Evolutionary conservation across 2,113 vertebrate species (phyloP), one percentile per base, ranked within the genome.

Genomic region (Neomonachus schauinslandi): DNA sequence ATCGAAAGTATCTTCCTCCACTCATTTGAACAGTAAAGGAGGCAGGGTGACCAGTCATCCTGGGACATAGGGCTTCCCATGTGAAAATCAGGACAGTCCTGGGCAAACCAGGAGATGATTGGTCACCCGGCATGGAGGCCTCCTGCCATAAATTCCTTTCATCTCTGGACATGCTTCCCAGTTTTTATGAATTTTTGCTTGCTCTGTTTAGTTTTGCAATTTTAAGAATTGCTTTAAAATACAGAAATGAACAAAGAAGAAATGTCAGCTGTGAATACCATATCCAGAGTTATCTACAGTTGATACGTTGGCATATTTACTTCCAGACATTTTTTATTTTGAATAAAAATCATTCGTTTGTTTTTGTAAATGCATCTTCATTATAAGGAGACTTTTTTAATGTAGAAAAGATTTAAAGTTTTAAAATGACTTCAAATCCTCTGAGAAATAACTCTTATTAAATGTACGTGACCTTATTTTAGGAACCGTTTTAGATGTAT

Each of bases 161-260:
- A 0, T 24, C 67, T 21, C 12, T 42, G 65, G 55, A 24, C 5
- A 10, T 46, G 46, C 39, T 31, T 49, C 55, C 82, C 46, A 15
- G 28, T 69, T 81, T 49, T 80, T 57, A 55, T 6, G 49, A 81
- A 24, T 61, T n/a, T 74, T 84, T 83, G 7, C 69, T 69, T 57
- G 33, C 22, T 86, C 72, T n/a, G 10, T 61, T 88, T 92, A 28
- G 28, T 22, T 92, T 91, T 74, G 19, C 21, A 46, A 51, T 53
- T 77, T 97, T 59, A 65, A 92, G 63, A 77, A n/a, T 72, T 63
- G 18, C 85, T 97, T 76, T 79, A 49, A 69, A 89, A 89, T 72
- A 31, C 8, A 74, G 46, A 89, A 83, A 57, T n/a, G 24, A 88
- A 77, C 6, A 22, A 65, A 84, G 53, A 67, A 88, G 19, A 59